Percentiles rank a stretch among this genome's conserved stretches.
These are phyloP conservation scores for Botia almorhae DNA, from an alignment of 2,797 vertebrate genomes.

Conservation along the genomic window DNA sequence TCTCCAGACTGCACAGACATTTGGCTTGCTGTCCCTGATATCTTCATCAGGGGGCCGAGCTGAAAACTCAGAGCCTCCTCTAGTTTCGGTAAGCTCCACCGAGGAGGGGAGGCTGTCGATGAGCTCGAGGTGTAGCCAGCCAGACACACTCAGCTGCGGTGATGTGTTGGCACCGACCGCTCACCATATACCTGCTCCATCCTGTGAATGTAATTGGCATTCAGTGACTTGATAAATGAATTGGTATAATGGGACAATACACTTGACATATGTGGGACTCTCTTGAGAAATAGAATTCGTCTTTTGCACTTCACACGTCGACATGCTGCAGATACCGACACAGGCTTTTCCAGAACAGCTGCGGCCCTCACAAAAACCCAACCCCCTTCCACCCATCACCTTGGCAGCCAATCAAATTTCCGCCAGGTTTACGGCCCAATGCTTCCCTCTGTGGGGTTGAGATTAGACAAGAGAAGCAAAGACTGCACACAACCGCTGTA, in stretches of 20 bases:
- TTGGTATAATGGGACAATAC: constrained; percentile 93
- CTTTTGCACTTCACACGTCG: constrained; percentile 85
- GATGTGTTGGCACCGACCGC: constrained; percentile 81
- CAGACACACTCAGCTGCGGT: constrained; percentile 86
- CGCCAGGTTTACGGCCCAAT: constrained; percentile 61
- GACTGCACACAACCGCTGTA: constrained; percentile 34
- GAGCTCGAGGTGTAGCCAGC: constrained; percentile 66
- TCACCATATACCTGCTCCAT: constrained; percentile 88
- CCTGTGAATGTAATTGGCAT: constrained; percentile 92
- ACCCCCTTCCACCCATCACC: constrained; percentile 53
- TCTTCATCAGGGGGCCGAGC: constrained; percentile 75
- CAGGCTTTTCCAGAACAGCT: constrained; percentile 62
- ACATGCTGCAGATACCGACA: constrained; percentile 86
- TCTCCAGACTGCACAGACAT: constrained; percentile 84
- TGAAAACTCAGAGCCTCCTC: constrained; percentile 7
- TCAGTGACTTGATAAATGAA: constrained; percentile 91
- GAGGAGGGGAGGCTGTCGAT: constrained; percentile 16
- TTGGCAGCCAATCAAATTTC: constrained; percentile 48
- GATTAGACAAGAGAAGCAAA: constrained; percentile 53
- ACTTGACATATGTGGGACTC: constrained; percentile 90
- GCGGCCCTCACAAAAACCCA: constrained; percentile 57
- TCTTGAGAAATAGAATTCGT: constrained; percentile 87
- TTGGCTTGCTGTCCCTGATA: constrained; percentile 82
- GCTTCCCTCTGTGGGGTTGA: constrained; percentile 48
- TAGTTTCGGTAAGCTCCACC: constrained; percentile 41